A percentile compares a stretch with the other conserved stretches of the same genome.
Conservation (phyloP, 2,113 vertebrate genomes). For the Anhinga anhinga region DNA sequence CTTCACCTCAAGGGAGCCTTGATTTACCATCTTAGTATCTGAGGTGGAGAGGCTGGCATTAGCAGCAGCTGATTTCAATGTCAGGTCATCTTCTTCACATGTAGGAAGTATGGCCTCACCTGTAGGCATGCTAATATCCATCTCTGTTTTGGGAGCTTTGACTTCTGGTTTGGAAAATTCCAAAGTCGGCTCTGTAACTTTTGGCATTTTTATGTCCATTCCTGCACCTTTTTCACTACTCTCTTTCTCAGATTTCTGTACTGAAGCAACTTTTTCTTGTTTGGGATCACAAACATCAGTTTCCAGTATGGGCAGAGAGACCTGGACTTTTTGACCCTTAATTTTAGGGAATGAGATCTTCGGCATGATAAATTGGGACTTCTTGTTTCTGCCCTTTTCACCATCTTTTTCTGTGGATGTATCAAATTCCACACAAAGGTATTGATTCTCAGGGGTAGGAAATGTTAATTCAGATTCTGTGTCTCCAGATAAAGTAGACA, state of each 20-base stretch:
- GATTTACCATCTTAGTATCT: not conserved
- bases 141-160: not conserved
- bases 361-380: not conserved
- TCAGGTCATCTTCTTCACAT: not conserved
- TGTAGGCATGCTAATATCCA: not conserved
- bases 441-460: not conserved
- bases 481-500: not conserved
- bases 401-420: not conserved
- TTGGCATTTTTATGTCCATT: not conserved
- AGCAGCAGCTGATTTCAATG: not conserved
- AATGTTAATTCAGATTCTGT: not conserved
- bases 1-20: fast-evolving
- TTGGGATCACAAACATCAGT: not conserved
- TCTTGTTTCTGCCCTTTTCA: not conserved
- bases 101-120: not conserved
- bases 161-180: slow-evolving; percentile 34
- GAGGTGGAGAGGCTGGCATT: not conserved
- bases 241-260: not conserved
- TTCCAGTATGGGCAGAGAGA: not conserved
- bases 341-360: slow-evolving; percentile 24
- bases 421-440: not conserved
- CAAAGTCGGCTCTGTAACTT: not conserved
- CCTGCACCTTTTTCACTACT: not conserved
- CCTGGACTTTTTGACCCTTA: not conserved
- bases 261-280: not conserved